A percentile compares a stretch with the other conserved stretches of the same genome.
These are phyloP conservation scores for Cotesia congregata DNA, from an alignment of 2,888 invertebrate species.

Conservation along the genomic window DNA sequence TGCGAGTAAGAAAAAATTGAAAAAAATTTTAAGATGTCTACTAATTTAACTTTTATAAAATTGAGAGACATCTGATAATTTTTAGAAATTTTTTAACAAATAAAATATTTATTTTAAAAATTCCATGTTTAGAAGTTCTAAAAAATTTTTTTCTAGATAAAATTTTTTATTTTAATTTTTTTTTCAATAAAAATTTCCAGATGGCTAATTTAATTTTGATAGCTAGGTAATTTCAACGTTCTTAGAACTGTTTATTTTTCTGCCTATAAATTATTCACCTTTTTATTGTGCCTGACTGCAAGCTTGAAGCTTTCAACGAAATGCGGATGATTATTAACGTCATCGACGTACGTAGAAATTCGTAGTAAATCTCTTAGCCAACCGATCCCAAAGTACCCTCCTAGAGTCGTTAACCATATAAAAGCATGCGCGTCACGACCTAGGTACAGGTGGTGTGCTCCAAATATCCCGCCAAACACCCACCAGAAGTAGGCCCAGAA, in stretches of 20 bases:
- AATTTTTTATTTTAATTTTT: not conserved
- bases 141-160: not conserved
- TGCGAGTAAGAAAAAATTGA: too few relatives aligned
- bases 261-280: slow-evolving; percentile 71
- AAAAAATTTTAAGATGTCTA: too few relatives aligned
- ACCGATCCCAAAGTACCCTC: slow-evolving; percentile 87
- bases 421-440: slow-evolving; percentile 91
- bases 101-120: too few relatives aligned
- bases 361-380: slow-evolving; percentile 89
- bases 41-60: too few relatives aligned
- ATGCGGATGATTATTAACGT: slow-evolving; percentile 82
- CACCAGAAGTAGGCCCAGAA: slow-evolving; percentile 85
- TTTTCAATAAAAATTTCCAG: not conserved
- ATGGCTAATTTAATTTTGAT: too few relatives aligned
- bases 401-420: slow-evolving; percentile 89
- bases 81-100: too few relatives aligned
- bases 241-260: not conserved
- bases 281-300: slow-evolving; percentile 76
- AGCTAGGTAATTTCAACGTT: too few relatives aligned
- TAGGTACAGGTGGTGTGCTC: slow-evolving; percentile 92
- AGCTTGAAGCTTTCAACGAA: slow-evolving; percentile 77
- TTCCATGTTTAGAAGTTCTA: too few relatives aligned
- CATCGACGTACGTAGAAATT: slow-evolving; percentile 88
- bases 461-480: slow-evolving; percentile 90
- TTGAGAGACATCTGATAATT: too few relatives aligned